Evolutionary conservation across 2,113 vertebrate species (phyloP).

Genomic region (Redunca redunca): DNA sequence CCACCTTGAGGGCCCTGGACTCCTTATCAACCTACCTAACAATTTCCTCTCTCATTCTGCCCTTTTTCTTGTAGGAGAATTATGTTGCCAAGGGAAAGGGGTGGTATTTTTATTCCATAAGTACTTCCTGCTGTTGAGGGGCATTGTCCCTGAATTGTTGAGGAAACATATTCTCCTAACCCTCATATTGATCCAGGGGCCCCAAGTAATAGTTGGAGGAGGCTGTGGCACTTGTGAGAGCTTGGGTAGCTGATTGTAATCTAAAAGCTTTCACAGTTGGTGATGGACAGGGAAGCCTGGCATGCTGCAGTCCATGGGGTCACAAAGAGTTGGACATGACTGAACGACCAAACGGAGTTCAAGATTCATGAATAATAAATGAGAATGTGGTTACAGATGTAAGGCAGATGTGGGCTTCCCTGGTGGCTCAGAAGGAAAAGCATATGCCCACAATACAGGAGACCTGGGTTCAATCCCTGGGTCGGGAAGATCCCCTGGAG

Average conservation of each 20-base stretch:
- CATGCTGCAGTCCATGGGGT: background rate
- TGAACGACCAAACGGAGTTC: background rate
- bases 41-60: background rate
- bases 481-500: accelerated
- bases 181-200: background rate
- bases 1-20: background rate
- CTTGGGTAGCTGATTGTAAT: background rate
- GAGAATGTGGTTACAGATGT: background rate
- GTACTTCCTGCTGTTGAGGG: background rate
- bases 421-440: background rate
- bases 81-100: background rate
- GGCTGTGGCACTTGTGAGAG: background rate
- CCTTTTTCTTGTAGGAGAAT: background rate
- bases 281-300: background rate
- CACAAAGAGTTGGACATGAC: background rate
- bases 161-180: background rate
- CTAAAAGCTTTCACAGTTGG: background rate
- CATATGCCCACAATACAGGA: background rate
- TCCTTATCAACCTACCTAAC: background rate
- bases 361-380: background rate
- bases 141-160: background rate
- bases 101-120: background rate
- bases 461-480: background rate
- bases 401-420: background rate
- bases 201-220: background rate